Evolutionary conservation across 2,113 vertebrate species (phyloP).

Genomic region (Microcebus jonahi): DNA sequence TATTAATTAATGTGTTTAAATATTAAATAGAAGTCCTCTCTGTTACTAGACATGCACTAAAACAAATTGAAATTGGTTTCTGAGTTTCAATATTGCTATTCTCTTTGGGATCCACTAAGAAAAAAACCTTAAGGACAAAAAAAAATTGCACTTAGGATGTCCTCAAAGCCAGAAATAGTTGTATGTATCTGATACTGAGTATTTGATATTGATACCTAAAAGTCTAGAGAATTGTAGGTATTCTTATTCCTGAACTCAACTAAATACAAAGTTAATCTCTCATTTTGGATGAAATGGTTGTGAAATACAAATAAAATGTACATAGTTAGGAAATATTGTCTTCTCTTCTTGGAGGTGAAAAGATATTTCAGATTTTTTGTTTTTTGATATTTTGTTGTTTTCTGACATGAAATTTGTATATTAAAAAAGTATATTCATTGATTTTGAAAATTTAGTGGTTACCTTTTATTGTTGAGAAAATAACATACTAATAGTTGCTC

Average conservation of each 20-base stretch:
- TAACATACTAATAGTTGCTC: not conserved
- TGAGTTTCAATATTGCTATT: not conserved
- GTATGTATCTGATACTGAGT: not conserved
- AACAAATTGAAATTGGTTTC: constrained; percentile 51
- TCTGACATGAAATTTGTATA: not conserved
- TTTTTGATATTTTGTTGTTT: constrained; percentile 14
- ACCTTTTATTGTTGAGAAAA: not conserved
- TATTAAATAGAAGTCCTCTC: constrained; percentile 69
- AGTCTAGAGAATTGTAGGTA: not conserved
- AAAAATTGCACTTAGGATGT: not conserved
- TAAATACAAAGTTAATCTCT: not conserved
- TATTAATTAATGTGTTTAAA: constrained; percentile 69
- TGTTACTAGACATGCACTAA: constrained; percentile 17
- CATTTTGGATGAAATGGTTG: not conserved
- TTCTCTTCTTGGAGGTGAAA: not conserved
- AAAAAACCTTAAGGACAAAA: not conserved
- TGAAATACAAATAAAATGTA: not conserved
- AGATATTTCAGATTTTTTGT: not conserved
- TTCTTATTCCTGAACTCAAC: not conserved
- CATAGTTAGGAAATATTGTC: not conserved
- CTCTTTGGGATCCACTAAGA: not conserved
- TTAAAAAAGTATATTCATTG: not conserved
- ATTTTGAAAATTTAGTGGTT: not conserved
- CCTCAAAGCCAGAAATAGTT: constrained; percentile 11
- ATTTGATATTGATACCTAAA: not conserved